Evolutionary conservation across 2,888 invertebrate species (phyloP), one percentile per base, ranked within the genome.

Genomic region (Artemia sinica): DNA sequence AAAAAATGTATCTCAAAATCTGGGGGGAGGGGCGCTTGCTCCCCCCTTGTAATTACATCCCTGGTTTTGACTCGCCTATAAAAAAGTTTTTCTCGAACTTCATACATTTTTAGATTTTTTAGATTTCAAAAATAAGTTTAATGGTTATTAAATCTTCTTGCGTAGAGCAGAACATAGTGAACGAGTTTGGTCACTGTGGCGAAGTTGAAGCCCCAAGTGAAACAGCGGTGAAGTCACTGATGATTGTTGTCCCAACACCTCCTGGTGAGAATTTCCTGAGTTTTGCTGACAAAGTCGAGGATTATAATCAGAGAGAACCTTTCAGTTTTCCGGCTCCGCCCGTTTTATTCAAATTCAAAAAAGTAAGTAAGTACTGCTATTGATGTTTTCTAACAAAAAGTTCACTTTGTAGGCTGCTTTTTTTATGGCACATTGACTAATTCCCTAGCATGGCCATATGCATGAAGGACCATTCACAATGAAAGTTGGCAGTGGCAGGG

Each of bases 241-340:
- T 96, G 71, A 91, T 95, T 28, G 87, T 96, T 65, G 91, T 89
- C 1, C 87, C 91, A 0, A 89, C 91, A 41, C 89, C 91, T 66
- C 92, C 94, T 0, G 77, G 80, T 67, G 82, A 84, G 72, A 77
- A 79, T 72, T 83, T 78, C 71, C 84, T 85, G 73, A 81, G 84
- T 50, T 96, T 97, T 77, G 88, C 88, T 13, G 81, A 84, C 67
- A 82, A 82, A 76, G 95, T 96, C 48, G 84, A 87, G 69, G 80
- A 83, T 69, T 92, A 89, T 79, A 93, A 89, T 77, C 81, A 81
- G 67, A 81, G 80, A 77, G 83, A 85, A 72, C 95, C 95, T 0
- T 95, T 95, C 76, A 84, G 85, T 74, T 91, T 93, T 76, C 78
- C 80, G 8, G 79, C 84, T 71, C 88, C 87, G 1, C 77, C 80